These are phyloP conservation scores for Ypsolopha scabrella DNA, from an alignment of 2,888 invertebrate species.

Conservation along the genomic window DNA sequence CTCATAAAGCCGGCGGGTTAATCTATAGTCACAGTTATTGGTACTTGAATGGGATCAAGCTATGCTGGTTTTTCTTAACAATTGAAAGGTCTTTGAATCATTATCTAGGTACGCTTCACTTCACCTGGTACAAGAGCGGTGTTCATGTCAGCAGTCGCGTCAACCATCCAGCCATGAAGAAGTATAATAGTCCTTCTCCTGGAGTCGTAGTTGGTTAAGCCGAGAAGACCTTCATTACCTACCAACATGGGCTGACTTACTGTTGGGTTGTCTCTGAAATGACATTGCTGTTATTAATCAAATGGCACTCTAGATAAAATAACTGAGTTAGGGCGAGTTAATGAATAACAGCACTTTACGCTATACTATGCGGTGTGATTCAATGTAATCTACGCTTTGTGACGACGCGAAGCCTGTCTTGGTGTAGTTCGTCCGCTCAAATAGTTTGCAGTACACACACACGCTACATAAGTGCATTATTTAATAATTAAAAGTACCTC, in stretches of 20 bases:
- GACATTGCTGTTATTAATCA: background rate
- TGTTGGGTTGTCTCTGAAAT: constrained; percentile 24
- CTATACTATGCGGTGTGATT: too few relatives aligned
- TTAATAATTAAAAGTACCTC: too few relatives aligned
- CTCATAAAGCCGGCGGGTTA: too few relatives aligned
- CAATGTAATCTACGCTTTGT: background rate
- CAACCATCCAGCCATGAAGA: constrained; percentile 30
- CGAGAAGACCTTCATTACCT: constrained; percentile 14
- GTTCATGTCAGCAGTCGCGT: constrained; percentile 19
- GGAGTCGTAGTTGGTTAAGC: constrained; percentile 23
- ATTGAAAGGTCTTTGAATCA: too few relatives aligned
- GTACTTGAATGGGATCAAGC: too few relatives aligned
- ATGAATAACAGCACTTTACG: background rate
- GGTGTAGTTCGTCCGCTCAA: too few relatives aligned
- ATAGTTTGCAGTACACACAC: too few relatives aligned
- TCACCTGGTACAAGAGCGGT: constrained; percentile 22
- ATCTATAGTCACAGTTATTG: too few relatives aligned
- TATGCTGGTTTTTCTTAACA: too few relatives aligned
- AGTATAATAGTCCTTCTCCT: constrained; percentile 24
- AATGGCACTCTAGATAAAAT: background rate
- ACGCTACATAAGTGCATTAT: too few relatives aligned
- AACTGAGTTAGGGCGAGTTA: too few relatives aligned
- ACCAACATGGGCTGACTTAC: constrained; percentile 29
- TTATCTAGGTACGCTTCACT: too few relatives aligned
- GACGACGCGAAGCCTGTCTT: background rate